Evolutionary conservation across 2,888 invertebrate genomes (phyloP), one percentile per base, ranked within the genome.

Genomic region (Thumatha senex): DNA sequence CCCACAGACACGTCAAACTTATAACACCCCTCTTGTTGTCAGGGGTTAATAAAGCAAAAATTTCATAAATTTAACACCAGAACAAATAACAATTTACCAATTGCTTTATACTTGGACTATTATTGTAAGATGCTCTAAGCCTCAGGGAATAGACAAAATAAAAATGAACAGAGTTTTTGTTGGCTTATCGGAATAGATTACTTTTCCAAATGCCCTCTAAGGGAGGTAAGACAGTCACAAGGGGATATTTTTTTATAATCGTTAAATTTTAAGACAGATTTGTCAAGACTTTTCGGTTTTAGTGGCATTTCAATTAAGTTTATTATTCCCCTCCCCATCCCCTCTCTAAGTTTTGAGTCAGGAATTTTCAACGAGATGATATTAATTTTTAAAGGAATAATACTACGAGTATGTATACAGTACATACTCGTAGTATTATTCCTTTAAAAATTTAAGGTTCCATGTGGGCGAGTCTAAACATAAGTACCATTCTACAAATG

Each of bases 101-200:
- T 31, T 12, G 45, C 59, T 64, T 51, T 7, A 58, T n/a, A 55
- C 69, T 82, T 80, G 48, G 1, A 62, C 73, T 65, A 59, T 48
- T 62, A 58, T 64, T 65, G 63, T 74, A 78, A 84, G 83, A 85
- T 75, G 74, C 72, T 83, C 72, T 84, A 82, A 88, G 86, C 88
- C 89, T 84, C 70, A 68, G 84, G 88, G 88, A 88, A 85, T 80
- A 82, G 79, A 86, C 87, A 86, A 87, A 89, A 89, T 89, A 89
- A 89, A 89, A 89, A 88, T 86, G 86, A 88, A 84, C 84, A 86
- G 79, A 80, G 83, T 84, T 74, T 83, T 86, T 84, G 86, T 87
- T 85, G 87, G 89, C 87, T 89, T 89, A 89, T 87, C 87, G 82
- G 82, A 86, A 87, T 88, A 89, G 86, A 89, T 89, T 87, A 87